Conservation (phyloP, 2,797 vertebrate genomes). For the Urosaurus nigricauda region DNA sequence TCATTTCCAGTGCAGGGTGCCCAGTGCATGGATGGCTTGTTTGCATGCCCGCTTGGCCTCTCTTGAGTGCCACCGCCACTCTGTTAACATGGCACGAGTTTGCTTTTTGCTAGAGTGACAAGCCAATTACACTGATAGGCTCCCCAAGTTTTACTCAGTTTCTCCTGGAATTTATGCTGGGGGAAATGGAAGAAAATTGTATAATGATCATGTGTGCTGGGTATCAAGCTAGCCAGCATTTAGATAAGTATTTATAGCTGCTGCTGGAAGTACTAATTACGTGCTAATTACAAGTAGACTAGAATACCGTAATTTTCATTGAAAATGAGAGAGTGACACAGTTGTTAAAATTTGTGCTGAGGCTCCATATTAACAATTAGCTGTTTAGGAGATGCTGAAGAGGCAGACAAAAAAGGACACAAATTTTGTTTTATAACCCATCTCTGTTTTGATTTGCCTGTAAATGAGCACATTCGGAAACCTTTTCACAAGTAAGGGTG, state of each 20-base stretch:
- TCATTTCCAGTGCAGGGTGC: background rate
- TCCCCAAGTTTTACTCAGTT: constrained; percentile 55
- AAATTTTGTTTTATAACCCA: constrained; percentile 35
- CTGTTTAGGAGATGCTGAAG: constrained; percentile 50
- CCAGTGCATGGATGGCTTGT: constrained; percentile 2
- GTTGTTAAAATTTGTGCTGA: constrained; percentile 64
- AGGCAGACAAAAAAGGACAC: constrained; percentile 45
- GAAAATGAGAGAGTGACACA: constrained; percentile 53
- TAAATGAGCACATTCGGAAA: constrained; percentile 53
- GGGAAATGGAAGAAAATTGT: constrained; percentile 69
- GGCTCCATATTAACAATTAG: constrained; percentile 48
- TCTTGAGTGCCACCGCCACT: background rate
- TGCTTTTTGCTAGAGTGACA: constrained; percentile 63
- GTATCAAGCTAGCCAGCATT: constrained; percentile 67
- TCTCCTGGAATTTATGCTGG: constrained; percentile 55
- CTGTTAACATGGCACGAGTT: constrained; percentile 47
- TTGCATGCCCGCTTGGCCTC: constrained; percentile 29
- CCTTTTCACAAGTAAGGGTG: constrained; percentile 17
- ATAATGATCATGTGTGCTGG: constrained; percentile 67
- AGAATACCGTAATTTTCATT: constrained; percentile 64
- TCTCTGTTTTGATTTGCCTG: constrained; percentile 39
- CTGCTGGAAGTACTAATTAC: constrained; percentile 73
- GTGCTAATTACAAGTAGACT: constrained; percentile 74
- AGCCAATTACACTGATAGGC: constrained; percentile 60
- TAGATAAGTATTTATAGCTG: constrained; percentile 68